Evolutionary conservation across 2,113 vertebrate genomes (phyloP).

Genomic region (Oncorhynchus mykiss): DNA sequence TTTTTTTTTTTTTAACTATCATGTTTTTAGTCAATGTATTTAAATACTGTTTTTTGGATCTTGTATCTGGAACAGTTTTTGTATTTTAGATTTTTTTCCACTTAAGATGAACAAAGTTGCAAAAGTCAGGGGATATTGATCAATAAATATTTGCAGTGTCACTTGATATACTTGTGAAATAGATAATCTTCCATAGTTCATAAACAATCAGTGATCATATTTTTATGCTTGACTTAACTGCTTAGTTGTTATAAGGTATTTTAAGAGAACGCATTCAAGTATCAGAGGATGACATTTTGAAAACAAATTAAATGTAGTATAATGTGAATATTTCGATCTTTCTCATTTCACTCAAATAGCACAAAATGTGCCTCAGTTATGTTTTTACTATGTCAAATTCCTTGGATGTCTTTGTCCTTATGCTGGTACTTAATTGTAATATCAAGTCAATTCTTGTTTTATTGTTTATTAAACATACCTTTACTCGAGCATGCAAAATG

Average conservation of each 20-base stretch:
- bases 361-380: background rate
- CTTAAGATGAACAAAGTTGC: slow-evolving; percentile 35
- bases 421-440: slow-evolving; percentile 35
- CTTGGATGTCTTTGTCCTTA: slow-evolving; percentile 15
- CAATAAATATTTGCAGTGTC: slow-evolving; percentile 7
- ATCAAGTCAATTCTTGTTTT: slow-evolving; percentile 1
- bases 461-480: background rate
- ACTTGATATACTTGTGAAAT: slow-evolving; percentile 23
- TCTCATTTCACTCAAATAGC: slow-evolving; percentile 42
- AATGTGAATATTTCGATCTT: slow-evolving; percentile 36
- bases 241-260: slow-evolving; percentile 9
- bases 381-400: background rate
- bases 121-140: background rate
- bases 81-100: slow-evolving; percentile 1
- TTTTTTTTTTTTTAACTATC: no score
- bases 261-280: slow-evolving; percentile 1
- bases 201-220: slow-evolving; percentile 2
- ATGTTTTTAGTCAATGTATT: slow-evolving; percentile 19
- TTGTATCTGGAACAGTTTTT: background rate
- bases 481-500: slow-evolving; percentile 23
- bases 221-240: background rate
- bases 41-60: background rate
- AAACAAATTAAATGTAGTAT: slow-evolving; percentile 3
- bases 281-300: slow-evolving; percentile 20
- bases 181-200: slow-evolving; percentile 18